Percentiles rank a stretch among this genome's conserved stretches.
Conservation (phyloP, 2,888 invertebrate species). For the Aphidoletes aphidimyza region DNA sequence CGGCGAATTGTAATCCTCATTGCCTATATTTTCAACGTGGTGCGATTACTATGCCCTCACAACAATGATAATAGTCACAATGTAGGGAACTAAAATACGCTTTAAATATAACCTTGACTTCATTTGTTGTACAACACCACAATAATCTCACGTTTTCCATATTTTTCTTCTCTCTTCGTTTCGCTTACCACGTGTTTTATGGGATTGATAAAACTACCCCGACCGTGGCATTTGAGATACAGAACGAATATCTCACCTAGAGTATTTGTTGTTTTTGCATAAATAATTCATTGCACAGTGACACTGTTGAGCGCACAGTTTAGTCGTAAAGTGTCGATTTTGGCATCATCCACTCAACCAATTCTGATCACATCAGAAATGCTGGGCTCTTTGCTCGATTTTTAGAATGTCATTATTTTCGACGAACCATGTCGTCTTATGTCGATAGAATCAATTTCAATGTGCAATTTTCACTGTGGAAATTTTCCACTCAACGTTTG, state of each 20-base stretch:
- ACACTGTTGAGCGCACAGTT: not conserved
- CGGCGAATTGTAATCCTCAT: not conserved
- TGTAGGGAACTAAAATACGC: not conserved
- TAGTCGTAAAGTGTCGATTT: not conserved
- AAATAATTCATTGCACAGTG: not conserved
- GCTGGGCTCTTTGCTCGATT: too few relatives aligned
- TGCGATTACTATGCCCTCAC: not conserved
- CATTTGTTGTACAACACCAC: not conserved
- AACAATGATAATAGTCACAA: not conserved
- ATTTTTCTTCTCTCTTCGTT: not conserved
- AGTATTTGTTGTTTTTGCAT: too few relatives aligned
- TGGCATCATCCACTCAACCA: too few relatives aligned
- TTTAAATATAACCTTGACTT: conserved; percentile 15
- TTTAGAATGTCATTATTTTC: too few relatives aligned
- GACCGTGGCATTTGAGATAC: too few relatives aligned
- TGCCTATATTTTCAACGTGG: not conserved
- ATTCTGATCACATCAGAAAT: too few relatives aligned
- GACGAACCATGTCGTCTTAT: too few relatives aligned
- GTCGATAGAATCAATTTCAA: too few relatives aligned
- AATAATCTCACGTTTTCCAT: not conserved
- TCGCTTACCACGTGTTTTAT: not conserved
- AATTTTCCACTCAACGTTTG: too few relatives aligned
- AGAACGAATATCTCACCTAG: too few relatives aligned
- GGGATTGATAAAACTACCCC: not conserved
- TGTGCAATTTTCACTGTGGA: too few relatives aligned